Base-by-base conservation (phyloP, 1,140 invertebrate species). In the Zeugodacus cucurbitae region DNA sequence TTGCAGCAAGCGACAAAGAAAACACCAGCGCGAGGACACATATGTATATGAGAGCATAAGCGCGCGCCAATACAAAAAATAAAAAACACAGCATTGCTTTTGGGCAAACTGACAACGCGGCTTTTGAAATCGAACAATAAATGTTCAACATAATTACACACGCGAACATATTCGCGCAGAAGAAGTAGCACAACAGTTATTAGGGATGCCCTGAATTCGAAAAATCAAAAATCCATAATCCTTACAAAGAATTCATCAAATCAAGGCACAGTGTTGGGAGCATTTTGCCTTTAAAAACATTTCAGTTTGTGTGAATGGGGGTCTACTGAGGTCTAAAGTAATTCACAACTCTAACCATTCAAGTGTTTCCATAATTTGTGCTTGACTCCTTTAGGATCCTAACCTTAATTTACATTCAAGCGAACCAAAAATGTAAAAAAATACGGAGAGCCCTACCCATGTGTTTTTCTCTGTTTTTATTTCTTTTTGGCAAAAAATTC, bases 91-190 rank as follows among this genome's bases (percentile, higher is more conserved):
- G n/a, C 37, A 48, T 48, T 82, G 22, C 34, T 82, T 82, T 82
- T 41, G 37, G 41, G 74, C 22, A 82, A 82, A 82, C 74, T 41
- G 41, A 20, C 74, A 48, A 82, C 22, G 74, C 14, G 41, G 41
- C 37, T 26, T 82, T 54, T 29, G 74, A 48, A 82, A 82, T 82
- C 74, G 74, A 82, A 48, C 74, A 20, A 82, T 82, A 14, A 48
- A 82, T 82, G 74, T 82, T 48, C 34, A 74, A 29, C 34, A 41
- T 29, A 41, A 74, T 37, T 41, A 2, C 14, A 34, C 70, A n/a
- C 34, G 41, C 74, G 7, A 48, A 48, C 2, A 14, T 20, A 41
- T n/a, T 7, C 20, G 22, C 37, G 7, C 5, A 22, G 22, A 17
- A 2, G 14, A 20, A 20, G 20, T 7, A 6, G 1, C 17, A 8